Evolutionary conservation across 2,888 invertebrate species (phyloP).

Genomic region (Caenorhabditis panamensis): DNA sequence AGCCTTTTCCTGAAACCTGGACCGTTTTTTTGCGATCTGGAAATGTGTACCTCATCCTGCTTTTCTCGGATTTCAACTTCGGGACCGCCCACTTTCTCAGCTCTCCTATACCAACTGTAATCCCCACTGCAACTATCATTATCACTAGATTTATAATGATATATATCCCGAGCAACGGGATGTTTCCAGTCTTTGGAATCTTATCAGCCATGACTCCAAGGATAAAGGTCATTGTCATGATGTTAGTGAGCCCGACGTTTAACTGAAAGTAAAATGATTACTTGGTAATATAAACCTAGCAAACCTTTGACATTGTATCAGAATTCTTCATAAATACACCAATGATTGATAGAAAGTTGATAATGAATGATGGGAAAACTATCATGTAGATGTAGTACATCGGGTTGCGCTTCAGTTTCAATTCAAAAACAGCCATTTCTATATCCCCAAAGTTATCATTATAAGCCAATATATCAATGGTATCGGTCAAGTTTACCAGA

Average conservation of each 20-base stretch:
- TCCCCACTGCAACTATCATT: conserved; percentile 38
- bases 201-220: conserved; percentile 42
- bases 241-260: conserved; percentile 40
- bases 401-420: conserved; percentile 38
- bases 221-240: conserved; percentile 54
- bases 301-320: conserved; percentile 50
- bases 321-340: conserved; percentile 45
- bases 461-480: conserved; percentile 17
- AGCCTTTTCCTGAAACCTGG: no score
- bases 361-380: conserved; percentile 41
- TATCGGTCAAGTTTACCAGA: conserved; percentile 14
- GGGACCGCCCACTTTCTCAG: conserved; percentile 21
- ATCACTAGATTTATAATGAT: conserved; percentile 43
- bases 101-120: conserved; percentile 6
- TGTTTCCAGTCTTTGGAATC: conserved; percentile 35
- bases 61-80: background rate
- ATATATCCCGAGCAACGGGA: conserved; percentile 43
- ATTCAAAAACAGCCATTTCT: conserved; percentile 31
- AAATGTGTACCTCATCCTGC: background rate
- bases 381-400: conserved; percentile 52
- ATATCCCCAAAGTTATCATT: conserved; percentile 21
- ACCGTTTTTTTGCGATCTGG: no score
- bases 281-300: no score
- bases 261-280: no score
- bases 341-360: conserved; percentile 38